Evolutionary conservation across 2,797 vertebrate genomes (phyloP).

Genomic region (Enteromius afrohamiltoni): DNA sequence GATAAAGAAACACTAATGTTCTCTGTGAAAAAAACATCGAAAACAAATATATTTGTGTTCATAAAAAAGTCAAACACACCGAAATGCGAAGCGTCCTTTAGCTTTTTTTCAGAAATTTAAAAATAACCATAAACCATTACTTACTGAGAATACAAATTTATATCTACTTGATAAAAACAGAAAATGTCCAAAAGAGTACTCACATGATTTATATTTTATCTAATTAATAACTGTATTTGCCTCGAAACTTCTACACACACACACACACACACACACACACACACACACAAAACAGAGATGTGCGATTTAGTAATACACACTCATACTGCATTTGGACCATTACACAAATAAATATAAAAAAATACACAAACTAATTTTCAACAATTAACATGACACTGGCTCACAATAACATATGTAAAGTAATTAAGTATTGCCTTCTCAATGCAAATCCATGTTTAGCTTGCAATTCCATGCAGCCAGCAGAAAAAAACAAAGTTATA

Average conservation of each 20-base stretch:
- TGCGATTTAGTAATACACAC: background rate
- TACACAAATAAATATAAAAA: background rate
- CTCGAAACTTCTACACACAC: background rate
- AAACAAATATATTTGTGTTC: background rate
- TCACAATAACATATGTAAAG: background rate
- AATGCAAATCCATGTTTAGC: background rate
- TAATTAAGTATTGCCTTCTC: background rate
- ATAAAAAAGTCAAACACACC: background rate
- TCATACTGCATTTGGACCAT: background rate
- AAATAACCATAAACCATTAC: background rate
- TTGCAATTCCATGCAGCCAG: background rate
- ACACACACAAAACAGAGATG: background rate
- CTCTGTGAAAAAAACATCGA: background rate
- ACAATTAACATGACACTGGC: background rate
- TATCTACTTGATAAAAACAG: background rate
- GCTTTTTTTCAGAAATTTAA: background rate
- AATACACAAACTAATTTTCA: conserved; percentile 4
- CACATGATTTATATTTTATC: background rate
- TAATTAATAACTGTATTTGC: background rate
- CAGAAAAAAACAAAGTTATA: background rate
- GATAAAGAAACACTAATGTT: background rate
- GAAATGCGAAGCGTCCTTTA: background rate
- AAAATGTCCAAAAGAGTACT: background rate
- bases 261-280: background rate
- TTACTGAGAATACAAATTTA: background rate